phyloP scores from a whole-genome alignment of 2,113 vertebrate genomes.

The Vombatus ursinus region DNA sequence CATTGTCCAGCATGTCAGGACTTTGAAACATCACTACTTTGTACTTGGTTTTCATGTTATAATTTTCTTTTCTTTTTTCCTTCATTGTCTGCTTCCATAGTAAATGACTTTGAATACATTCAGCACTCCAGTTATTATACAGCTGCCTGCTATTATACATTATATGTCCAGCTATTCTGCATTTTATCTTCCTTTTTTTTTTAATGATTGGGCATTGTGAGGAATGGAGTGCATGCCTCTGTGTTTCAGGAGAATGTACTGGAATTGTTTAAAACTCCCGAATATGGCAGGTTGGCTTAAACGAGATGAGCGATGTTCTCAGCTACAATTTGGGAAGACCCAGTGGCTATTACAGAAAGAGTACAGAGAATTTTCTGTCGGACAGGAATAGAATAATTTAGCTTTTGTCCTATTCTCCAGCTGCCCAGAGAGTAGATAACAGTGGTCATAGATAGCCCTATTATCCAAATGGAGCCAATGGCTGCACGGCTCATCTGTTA shows the following conservation, averaged over 20 bases:
- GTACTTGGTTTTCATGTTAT: conserved; percentile 59
- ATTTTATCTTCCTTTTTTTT: conserved; percentile 68
- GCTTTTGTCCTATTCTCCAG: conserved; percentile 65
- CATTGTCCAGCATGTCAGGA: conserved; percentile 10
- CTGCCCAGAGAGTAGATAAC: conserved; percentile 63
- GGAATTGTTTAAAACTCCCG: conserved; percentile 56
- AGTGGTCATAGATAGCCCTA: conserved; percentile 63
- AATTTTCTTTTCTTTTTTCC: conserved; percentile 58
- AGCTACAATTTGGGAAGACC: conserved; percentile 64
- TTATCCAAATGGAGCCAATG: conserved; percentile 71
- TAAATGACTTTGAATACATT: conserved; percentile 70
- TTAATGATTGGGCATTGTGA: conserved; percentile 64
- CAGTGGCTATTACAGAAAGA: conserved; percentile 55
- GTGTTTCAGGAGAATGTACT: conserved; percentile 49
- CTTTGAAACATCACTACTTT: conserved; percentile 47
- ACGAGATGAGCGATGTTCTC: conserved; percentile 59
- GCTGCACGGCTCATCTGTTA: conserved; percentile 15
- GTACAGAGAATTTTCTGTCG: conserved; percentile 53
- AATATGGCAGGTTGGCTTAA: conserved; percentile 45
- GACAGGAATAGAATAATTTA: conserved; percentile 55
- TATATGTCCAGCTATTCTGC: conserved; percentile 58
- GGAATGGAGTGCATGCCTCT: conserved; percentile 46
- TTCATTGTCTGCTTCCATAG: conserved; percentile 58
- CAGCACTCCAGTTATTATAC: conserved; percentile 56
- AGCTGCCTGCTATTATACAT: conserved; percentile 59